Percentiles rank a stretch among this genome's conserved stretches.
Evolutionary conservation across 2,797 vertebrate species (phyloP).

Genomic region (Vireo griseus): DNA sequence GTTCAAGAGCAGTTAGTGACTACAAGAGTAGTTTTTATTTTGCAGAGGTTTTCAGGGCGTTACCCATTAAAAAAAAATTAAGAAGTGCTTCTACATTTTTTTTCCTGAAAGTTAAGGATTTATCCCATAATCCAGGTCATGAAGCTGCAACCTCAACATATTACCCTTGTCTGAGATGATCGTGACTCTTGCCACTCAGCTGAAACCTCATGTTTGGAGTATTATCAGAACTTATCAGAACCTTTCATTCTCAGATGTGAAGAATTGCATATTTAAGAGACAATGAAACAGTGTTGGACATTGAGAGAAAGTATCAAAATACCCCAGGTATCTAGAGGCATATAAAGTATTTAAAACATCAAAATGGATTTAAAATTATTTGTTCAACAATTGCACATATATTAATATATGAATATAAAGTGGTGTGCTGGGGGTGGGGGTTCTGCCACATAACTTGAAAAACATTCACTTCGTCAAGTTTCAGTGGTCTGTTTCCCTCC

Average conservation of each 20-base stretch:
- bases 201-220: background rate
- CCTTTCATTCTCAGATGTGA: accelerated
- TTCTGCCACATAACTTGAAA: background rate
- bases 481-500: background rate
- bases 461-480: background rate
- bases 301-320: background rate
- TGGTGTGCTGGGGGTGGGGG: accelerated
- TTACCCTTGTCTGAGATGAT: background rate
- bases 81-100: background rate
- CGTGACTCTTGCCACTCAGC: background rate
- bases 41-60: background rate
- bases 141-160: background rate
- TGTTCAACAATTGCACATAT: background rate
- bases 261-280: background rate
- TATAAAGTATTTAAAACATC: background rate
- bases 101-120: background rate
- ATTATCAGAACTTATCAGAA: background rate
- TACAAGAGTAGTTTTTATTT: background rate
- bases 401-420: background rate
- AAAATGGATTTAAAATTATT: background rate
- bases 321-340: background rate
- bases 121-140: background rate
- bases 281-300: background rate
- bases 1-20: background rate
- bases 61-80: background rate